Evolutionary conservation across 2,888 invertebrate species (phyloP), one percentile per base, ranked within the genome.

Genomic region (Peribatodes rhomboidaria): DNA sequence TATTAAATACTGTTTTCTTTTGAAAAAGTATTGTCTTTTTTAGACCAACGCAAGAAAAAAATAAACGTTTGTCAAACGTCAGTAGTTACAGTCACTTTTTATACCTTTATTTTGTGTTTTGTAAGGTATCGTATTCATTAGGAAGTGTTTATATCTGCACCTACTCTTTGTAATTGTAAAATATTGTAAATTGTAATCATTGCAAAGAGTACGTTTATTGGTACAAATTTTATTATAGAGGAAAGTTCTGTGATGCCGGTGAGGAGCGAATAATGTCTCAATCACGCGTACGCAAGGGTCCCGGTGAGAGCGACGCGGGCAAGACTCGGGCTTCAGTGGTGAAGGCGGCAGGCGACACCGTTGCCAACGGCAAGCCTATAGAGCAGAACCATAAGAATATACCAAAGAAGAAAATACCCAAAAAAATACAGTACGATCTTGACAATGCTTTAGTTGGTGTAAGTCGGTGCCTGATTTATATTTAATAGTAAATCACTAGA

Each of bases 401-500:
- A 79, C 60, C n/a, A n/a, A 84, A 71, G 73, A 88, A 79, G 71
- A 80, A 79, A 71, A 86, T 89, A 77, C 88, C 92, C 13, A 88
- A 85, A 78, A 84, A 65, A 61, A 64, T 92, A 53, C 88, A 91
- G 11, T 84, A 86, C 66, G 92, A 92, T 61, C 81, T 93, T 75
- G 90, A 92, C 69, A 90, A 87, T 68, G 89, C 92, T 16, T 81
- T 93, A 71, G 84, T 93, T 69, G 81, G 87, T 70, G 92, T 91
- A 78, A 87, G 90, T 81, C 65, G 41, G 42, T 37, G 54, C 61
- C 61, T 57, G 49, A n/a, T 47, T 56, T 18, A n/a, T 56, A 13
- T 61, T 61, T 56, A 8, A 35, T 44, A 60, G 67, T 67, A 68
- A 72, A 11, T 50, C 37, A 10, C 33, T 44, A 13, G 44, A 22